phyloP scores from a whole-genome alignment of 2,113 vertebrate species.

The Micromys minutus region DNA sequence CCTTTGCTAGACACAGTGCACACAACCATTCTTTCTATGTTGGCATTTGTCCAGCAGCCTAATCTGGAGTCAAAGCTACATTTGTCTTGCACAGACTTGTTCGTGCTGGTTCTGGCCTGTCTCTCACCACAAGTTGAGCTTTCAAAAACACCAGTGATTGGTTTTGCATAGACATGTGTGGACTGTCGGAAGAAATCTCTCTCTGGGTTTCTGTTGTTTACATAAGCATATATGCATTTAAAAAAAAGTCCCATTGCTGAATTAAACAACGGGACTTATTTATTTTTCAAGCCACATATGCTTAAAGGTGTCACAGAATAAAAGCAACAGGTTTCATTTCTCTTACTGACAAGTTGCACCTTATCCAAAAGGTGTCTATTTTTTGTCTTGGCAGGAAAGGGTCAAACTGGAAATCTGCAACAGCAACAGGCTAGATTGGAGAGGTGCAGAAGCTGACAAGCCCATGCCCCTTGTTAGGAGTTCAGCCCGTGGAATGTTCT shows the following conservation, averaged over 20 bases:
- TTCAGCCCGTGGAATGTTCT: slow-evolving; percentile 80
- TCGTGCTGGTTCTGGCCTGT: slow-evolving; percentile 60
- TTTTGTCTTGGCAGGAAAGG: slow-evolving; percentile 67
- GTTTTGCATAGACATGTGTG: slow-evolving; percentile 69
- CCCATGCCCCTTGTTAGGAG: slow-evolving; percentile 74
- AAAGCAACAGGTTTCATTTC: not conserved
- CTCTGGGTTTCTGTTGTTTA: slow-evolving; percentile 67
- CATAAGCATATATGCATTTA: slow-evolving; percentile 40
- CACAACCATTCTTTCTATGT: slow-evolving; percentile 48
- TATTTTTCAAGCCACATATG: not conserved
- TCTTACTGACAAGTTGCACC: not conserved
- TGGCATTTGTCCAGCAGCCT: not conserved
- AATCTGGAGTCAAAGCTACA: slow-evolving; percentile 53
- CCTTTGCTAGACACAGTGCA: not conserved
- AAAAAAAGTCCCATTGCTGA: slow-evolving; percentile 46
- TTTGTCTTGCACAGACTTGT: slow-evolving; percentile 67
- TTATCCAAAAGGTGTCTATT: slow-evolving; percentile 32
- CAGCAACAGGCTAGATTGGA: slow-evolving; percentile 68
- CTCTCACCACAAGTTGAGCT: slow-evolving; percentile 47
- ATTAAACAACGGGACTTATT: slow-evolving; percentile 63
- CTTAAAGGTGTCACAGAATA: not conserved
- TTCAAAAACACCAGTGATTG: slow-evolving; percentile 67
- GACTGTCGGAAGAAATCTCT: slow-evolving; percentile 66
- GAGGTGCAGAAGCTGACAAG: slow-evolving; percentile 71
- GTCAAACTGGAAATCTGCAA: slow-evolving; percentile 62